Conservation (phyloP, 64 coral and sea anemone genomes). For the Actinia tenebrosa region DNA sequence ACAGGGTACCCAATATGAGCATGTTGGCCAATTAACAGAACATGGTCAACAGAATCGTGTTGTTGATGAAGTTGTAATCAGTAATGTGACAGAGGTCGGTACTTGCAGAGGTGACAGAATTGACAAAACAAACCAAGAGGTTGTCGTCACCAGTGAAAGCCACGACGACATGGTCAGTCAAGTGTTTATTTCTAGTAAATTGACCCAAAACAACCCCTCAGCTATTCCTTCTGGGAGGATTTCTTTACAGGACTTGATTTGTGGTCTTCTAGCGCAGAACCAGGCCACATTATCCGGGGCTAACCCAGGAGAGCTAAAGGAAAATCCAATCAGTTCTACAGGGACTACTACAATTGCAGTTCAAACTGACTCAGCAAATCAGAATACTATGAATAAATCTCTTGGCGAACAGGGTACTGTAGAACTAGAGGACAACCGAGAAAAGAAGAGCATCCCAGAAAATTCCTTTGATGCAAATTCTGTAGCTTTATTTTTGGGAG, state of each 20-base stretch:
- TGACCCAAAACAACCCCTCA: not conserved
- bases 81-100: not conserved
- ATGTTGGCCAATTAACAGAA: not conserved
- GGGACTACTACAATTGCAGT: constrained; percentile 2
- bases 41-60: not conserved
- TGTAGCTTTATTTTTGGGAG: constrained; percentile 82
- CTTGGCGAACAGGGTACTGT: not conserved
- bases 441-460: constrained; percentile 21
- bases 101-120: not conserved
- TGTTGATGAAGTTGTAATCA: not conserved
- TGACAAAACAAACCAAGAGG: not conserved
- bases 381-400: not conserved
- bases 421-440: constrained; percentile 2
- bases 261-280: constrained; percentile 75
- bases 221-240: not conserved
- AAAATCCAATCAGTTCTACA: not conserved
- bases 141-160: not conserved
- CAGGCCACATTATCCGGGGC: constrained; percentile 4
- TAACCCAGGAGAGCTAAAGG: constrained; percentile 3
- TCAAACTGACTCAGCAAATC: constrained; percentile 3
- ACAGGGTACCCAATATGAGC: not conserved
- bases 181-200: constrained; percentile 23
- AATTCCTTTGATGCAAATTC: constrained; percentile 84
- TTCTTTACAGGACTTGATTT: constrained; percentile 76
- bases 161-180: not conserved